Conservation (phyloP, 1,140 invertebrate genomes). For the Calephelis nemesis region DNA sequence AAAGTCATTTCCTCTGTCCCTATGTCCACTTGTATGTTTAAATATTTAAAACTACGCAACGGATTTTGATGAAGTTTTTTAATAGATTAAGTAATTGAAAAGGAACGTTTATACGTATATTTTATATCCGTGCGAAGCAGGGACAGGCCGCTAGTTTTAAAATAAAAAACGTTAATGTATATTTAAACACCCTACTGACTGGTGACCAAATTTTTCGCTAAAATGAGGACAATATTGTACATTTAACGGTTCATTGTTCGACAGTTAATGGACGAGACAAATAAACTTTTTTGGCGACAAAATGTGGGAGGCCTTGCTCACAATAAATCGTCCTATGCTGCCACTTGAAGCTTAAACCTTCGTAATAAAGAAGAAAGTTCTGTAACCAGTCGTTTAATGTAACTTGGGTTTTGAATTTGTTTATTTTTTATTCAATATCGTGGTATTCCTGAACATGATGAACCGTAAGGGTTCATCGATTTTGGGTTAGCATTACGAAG, state of each 20-base stretch:
- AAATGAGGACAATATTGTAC: conserved; percentile 54
- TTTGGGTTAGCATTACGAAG: conserved; percentile 18
- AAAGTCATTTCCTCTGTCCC: too few relatives aligned
- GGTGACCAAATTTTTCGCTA: background rate
- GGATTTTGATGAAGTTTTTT: too few relatives aligned
- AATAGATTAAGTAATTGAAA: too few relatives aligned
- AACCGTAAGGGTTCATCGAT: conserved; percentile 11
- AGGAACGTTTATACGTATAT: too few relatives aligned
- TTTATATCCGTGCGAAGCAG: too few relatives aligned
- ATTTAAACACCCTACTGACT: background rate
- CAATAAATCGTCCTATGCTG: background rate
- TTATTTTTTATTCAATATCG: background rate
- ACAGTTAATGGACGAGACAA: conserved; percentile 62
- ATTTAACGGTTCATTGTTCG: conserved; percentile 67
- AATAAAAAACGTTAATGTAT: too few relatives aligned
- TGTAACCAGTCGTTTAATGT: background rate
- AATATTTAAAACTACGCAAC: too few relatives aligned
- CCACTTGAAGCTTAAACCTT: background rate
- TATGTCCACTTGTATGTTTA: too few relatives aligned
- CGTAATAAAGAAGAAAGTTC: background rate
- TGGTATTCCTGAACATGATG: conserved; percentile 2
- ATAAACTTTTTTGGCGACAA: conserved; percentile 47
- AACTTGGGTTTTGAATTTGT: background rate
- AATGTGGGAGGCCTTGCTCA: conserved; percentile 6
- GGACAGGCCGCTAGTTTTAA: too few relatives aligned